Conservation (phyloP, 2,797 vertebrate genomes). For the Microchirus variegatus region DNA sequence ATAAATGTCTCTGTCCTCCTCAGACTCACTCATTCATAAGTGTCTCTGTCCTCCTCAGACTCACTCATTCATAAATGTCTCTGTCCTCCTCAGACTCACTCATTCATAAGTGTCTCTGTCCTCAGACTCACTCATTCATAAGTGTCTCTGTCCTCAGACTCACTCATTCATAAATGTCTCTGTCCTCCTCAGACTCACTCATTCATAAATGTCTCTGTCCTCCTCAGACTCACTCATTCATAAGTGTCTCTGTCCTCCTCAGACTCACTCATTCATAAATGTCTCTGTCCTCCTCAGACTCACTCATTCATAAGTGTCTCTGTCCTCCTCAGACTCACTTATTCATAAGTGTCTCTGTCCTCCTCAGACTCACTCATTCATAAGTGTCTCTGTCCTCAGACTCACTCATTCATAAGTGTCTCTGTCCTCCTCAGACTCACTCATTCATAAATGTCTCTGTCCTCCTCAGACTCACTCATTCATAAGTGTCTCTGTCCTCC, state of each 20-base stretch:
- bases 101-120: too few species aligned
- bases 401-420: too few species aligned
- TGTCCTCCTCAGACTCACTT: too few species aligned
- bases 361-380: constrained; percentile 89
- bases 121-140: too few species aligned
- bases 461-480: constrained; percentile 86
- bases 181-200: constrained; percentile 86
- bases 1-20: constrained; percentile 10
- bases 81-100: constrained; percentile 84
- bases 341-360: constrained; percentile 3
- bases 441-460: neutral
- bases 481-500: too few species aligned
- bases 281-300: constrained; percentile 77
- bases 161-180: neutral
- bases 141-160: too few species aligned
- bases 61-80: neutral
- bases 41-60: too few species aligned
- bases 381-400: too few species aligned
- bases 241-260: too few species aligned
- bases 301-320: constrained; percentile 85
- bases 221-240: too few species aligned
- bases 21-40: constrained; percentile 89
- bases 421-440: too few species aligned
- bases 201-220: too few species aligned
- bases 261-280: neutral